Conservation (phyloP, 2,888 invertebrate genomes). For the Ceramica pisi region DNA sequence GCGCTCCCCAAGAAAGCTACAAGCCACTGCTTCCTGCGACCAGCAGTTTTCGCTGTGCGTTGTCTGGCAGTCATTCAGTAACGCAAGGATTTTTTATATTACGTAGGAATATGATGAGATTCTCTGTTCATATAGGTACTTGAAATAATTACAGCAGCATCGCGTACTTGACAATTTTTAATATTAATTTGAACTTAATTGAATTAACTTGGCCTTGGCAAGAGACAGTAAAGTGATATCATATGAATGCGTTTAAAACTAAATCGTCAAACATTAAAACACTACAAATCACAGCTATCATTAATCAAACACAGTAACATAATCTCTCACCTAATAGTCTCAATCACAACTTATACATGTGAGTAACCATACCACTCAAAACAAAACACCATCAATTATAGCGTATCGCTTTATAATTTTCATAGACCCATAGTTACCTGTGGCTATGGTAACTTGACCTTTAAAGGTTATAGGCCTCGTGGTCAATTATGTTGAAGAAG, state of each 20-base stretch:
- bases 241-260: background rate
- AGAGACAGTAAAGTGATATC: background rate
- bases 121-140: too few relatives aligned
- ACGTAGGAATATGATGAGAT: too few relatives aligned
- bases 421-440: conserved; percentile 11
- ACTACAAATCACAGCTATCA: background rate
- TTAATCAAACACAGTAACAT: background rate
- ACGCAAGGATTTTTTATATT: too few relatives aligned
- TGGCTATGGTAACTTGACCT: conserved; percentile 36
- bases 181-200: too few relatives aligned
- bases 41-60: too few relatives aligned
- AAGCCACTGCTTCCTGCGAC: too few relatives aligned
- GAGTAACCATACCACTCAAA: conserved; percentile 4
- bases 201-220: too few relatives aligned
- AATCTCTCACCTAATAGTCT: background rate
- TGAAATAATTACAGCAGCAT: too few relatives aligned
- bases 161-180: too few relatives aligned
- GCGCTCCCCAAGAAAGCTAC: too few relatives aligned
- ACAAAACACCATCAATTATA: conserved; percentile 45
- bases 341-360: background rate
- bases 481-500: conserved; percentile 21
- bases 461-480: conserved; percentile 35
- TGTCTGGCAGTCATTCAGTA: too few relatives aligned
- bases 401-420: conserved; percentile 19
- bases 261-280: background rate